Conservation (phyloP, 2,113 vertebrate species). For the Nyctibius bracteatus region DNA sequence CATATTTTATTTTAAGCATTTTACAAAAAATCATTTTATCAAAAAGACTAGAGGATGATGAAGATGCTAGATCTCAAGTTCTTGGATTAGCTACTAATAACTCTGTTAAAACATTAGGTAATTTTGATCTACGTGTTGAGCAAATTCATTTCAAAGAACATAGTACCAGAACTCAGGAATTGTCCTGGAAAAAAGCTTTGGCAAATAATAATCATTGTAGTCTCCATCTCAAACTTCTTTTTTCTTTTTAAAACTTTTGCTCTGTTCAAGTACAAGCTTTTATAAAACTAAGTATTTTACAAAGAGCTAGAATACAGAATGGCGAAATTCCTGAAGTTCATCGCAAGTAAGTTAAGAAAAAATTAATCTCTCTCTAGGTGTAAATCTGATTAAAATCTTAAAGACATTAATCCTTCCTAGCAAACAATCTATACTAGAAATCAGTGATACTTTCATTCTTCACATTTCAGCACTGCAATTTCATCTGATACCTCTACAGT, state of each 20-base stretch:
- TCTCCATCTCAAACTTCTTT: background rate
- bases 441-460: background rate
- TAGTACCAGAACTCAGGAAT: background rate
- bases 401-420: background rate
- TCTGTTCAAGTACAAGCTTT: background rate
- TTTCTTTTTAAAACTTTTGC: background rate
- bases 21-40: background rate
- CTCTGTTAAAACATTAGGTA: background rate
- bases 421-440: background rate
- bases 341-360: rapidly evolving
- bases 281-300: background rate
- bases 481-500: background rate
- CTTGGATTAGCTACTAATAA: background rate
- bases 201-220: background rate
- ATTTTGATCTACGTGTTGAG: background rate
- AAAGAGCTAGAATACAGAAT: background rate
- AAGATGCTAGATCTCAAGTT: background rate
- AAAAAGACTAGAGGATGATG: background rate
- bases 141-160: background rate
- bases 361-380: rapidly evolving
- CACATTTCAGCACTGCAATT: background rate
- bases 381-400: background rate
- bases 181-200: background rate
- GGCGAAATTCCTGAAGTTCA: background rate
- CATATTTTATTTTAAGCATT: background rate